Evolutionary conservation across 2,113 vertebrate species (phyloP), one percentile per base, ranked within the genome.

Genomic region (Gadus chalcogrammus): DNA sequence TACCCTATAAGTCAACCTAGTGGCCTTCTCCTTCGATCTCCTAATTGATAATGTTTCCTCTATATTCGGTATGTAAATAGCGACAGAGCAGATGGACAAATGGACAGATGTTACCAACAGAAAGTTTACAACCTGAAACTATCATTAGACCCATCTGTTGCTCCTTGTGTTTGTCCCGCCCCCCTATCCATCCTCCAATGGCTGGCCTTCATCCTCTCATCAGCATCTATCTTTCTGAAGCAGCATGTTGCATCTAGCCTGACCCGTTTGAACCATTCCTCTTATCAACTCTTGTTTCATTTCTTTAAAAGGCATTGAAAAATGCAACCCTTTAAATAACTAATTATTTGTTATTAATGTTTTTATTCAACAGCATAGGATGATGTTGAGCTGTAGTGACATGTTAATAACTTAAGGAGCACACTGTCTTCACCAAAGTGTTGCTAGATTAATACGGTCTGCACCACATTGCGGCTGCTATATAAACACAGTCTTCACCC

Each of bases 91-190:
- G 91, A 91, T 91, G 91, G 92, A 89, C 76, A 85, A 90, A 88
- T 63, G 79, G 87, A 88, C 91, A 93, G 91, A 93, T 92, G 90
- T 92, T 90, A 67, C 84, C 9, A 90, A 92, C 90, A 86, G 84
- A 90, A 92, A 91, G 82, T 90, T 92, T 90, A 91, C 88, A 92
- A 91, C 90, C 88, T 90, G 89, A 88, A 88, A 82, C 82, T 64
- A 79, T 80, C 82, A 87, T 87, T 84, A 79, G 75, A 79, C 85
- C 90, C 90, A 91, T 92, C 90, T 92, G 91, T 92, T 92, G 88
- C 89, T 90, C 61, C 31, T 73, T 79, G 80, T 9, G 63, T 24
- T 63, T 16, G 75, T 75, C 72, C 79, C 88, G 88, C 85, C 89
- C 88, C 84, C 87, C 83, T 5, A 72, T 56, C 76, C 81, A 79